Evolutionary conservation across 2,113 vertebrate genomes (phyloP), one percentile per base, ranked within the genome.

Genomic region (Pica pica): DNA sequence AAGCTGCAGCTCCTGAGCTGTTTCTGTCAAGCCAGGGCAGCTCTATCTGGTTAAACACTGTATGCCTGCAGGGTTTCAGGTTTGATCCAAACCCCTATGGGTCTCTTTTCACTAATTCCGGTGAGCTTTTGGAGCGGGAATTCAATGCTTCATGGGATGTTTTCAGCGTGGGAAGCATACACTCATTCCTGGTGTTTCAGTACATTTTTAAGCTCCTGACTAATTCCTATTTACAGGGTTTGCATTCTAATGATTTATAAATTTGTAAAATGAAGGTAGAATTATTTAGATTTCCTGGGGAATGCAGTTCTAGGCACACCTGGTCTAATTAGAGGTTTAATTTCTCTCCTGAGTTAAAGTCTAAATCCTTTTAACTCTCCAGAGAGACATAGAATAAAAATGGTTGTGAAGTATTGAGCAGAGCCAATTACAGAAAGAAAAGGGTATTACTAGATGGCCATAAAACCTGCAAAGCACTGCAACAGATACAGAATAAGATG

Each of bases 241-340:
- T 93, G 67, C 53, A 91, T 91, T 76, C 59, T 92, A 84, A 95
- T 94, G 67, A 64, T 89, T 93, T 78, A 81, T 70, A 77, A 60
- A 87, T 96, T 93, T 74, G 47, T 79, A 70, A 82, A 93, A 91
- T 76, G 52, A 68, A 94, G 74, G 80, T 49, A 65, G 70, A 93
- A 50, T 96, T 93, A 65, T 82, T 63, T 82, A 55, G 69, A 33
- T 89, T 91, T 94, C 76, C 69, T 82, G 63, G 74, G 68, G 77
- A 84, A 88, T 90, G 52, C 70, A 89, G 59, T 80, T 61, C 37
- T 83, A 76, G 78, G 76, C 59, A 77, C 56, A 95, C 93, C 92
- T 96, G 90, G 49, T 86, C 60, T 97, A 96, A 97, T 97, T 96
- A 94, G 88, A 93, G 82, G 89, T 90, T 96, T 94, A 94, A 94